Evolutionary conservation across 2,888 invertebrate species (phyloP), one percentile per base, ranked within the genome.

Genomic region (Proisotoma minuta): DNA sequence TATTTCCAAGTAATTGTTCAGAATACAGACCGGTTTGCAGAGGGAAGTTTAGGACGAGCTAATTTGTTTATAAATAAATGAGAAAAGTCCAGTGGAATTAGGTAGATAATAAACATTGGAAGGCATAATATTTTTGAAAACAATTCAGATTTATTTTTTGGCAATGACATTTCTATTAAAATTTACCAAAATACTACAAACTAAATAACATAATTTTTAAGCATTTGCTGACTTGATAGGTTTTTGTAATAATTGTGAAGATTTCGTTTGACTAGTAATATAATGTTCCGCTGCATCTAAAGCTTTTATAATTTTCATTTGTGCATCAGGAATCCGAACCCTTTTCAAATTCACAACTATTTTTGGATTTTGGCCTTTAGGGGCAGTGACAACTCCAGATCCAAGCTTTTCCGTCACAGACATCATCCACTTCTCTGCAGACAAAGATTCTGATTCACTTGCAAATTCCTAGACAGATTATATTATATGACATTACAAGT

Each of bases 371-470:
- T 85, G 83, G n/a, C 83, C 83, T 76, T 81, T 83, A 0, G 82
- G 80, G 1, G 82, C 76, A 3, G 77, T 75, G 23, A 82, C 77
- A 29, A 77, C 76, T 0, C 84, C 82, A n/a, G 81, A 78, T 10
- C 72, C 72, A 76, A 89, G 85, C 65, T 84, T 81, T 0, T 80
- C 77, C 53, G 83, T 80, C 29, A 88, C 81, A 12, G 78, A 75
- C 66, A 82, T 80, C 77, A 90, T 79, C 91, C 91, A 91, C 56
- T 80, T 80, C 73, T 82, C 78, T 0, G 90, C 91, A 53, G 83
- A 83, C 75, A 90, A 88, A 12, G 78, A n/a, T n/a, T n/a, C n/a
- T n/a, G n/a, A 73, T 8, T 56, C 27, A 20, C 27, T 82, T 59
- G 81, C 79, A 66, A 81, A 76, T 70, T 82, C 78, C 15, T 8